Evolutionary conservation across 2,888 invertebrate species (phyloP).

Genomic region (Byasa hedistus): DNA sequence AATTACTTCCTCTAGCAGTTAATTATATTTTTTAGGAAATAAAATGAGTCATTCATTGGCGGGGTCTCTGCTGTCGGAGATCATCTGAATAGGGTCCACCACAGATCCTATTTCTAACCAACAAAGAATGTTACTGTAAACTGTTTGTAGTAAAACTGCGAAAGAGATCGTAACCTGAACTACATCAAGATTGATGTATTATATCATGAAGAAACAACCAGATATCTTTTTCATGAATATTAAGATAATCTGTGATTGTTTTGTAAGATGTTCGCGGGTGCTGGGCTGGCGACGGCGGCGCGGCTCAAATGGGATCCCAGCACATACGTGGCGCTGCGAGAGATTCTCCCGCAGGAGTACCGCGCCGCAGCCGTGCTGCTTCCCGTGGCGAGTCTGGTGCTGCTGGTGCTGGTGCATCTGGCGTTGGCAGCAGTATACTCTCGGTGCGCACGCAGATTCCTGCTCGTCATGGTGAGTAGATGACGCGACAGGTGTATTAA

Average conservation of each 20-base stretch:
- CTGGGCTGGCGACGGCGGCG: conserved; percentile 56
- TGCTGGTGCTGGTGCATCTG: conserved; percentile 47
- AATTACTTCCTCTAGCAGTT: no score
- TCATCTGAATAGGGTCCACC: no score
- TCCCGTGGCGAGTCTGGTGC: conserved; percentile 38
- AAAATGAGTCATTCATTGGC: no score
- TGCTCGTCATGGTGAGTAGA: conserved; percentile 31
- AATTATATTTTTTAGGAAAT: no score
- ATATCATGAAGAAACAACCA: no score
- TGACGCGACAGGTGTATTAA: background rate
- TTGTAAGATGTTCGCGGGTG: conserved; percentile 51
- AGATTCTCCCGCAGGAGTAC: conserved; percentile 39
- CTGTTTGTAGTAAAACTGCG: no score
- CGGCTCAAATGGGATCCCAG: conserved; percentile 69
- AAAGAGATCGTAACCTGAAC: no score
- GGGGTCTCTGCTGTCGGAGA: no score
- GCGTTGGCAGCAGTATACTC: conserved; percentile 35
- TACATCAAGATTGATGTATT: no score
- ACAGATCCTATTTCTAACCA: no score
- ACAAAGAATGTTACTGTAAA: no score
- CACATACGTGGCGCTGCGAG: conserved; percentile 47
- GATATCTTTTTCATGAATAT: no score
- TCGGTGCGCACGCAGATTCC: conserved; percentile 31
- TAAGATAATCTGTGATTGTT: background rate
- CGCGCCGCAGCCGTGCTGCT: conserved; percentile 19